Evolutionary conservation across 2,888 invertebrate genomes (phyloP), one percentile per base, ranked within the genome.

Genomic region (Luperina testacea): DNA sequence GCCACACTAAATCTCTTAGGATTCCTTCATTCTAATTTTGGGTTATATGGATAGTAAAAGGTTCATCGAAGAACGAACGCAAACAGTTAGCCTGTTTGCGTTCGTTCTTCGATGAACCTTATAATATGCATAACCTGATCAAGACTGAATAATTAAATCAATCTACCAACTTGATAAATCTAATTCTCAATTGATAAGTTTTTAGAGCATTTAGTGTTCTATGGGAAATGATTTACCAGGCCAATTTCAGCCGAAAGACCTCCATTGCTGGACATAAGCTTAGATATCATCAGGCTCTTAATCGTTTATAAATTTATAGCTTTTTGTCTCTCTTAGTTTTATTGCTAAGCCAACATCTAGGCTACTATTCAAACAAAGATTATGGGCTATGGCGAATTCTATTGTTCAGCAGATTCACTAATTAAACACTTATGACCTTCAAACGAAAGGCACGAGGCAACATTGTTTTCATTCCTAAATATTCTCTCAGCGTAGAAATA

Each of bases 381-480:
- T 67, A 27, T n/a, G n/a, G n/a, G n/a, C n/a, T n/a, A n/a, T 48
- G 42, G 65, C 27, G 24, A 48, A 53, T 57, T 83, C 65, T 20
- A 61, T 57, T 83, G 61, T 68, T 53, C 61, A 27, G 53, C 48
- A 15, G 38, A 71, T 83, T 78, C 63, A 15, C 59, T 53, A 68
- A 81, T 69, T 48, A 63, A 68, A 74, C 27, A 77, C 61, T 65
- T 70, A 53, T 71, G 61, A 83, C 71, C 78, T 83, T 78, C 27
- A 71, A 77, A 61, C 13, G 24, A 84, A 72, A 82, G 53, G 45
- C 69, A 83, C 83, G 67, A 84, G 59, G 53, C 45, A 70, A 65
- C 20, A 61, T 72, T 61, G 69, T 79, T 79, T 77, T 48, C 27
- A 70, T 32, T 65, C 24, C 24, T 61, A 72, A 72, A 38, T 71